Evolutionary conservation across 2,888 invertebrate species (phyloP).

Genomic region (Prosopocoilus inquinatus): DNA sequence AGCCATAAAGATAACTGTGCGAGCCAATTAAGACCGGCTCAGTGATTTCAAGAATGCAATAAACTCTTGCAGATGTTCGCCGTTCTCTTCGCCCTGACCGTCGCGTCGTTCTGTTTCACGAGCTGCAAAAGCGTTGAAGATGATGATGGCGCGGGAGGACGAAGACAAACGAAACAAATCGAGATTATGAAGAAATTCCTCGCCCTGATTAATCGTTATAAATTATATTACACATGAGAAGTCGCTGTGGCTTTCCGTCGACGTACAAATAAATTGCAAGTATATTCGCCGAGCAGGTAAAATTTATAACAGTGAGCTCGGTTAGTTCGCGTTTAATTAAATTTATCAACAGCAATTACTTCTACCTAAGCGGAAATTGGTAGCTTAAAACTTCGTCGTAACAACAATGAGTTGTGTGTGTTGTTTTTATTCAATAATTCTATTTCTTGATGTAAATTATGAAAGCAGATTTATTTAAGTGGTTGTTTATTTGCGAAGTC

Average conservation of each 20-base stretch:
- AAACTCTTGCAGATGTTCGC: too few species aligned
- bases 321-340: slow-evolving; percentile 16
- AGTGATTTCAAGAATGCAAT: too few species aligned
- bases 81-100: too few species aligned
- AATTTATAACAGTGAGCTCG: slow-evolving; percentile 17
- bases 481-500: too few species aligned
- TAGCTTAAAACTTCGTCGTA: too few species aligned
- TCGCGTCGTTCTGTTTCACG: not conserved
- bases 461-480: too few species aligned
- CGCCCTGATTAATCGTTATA: slow-evolving; percentile 23
- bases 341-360: slow-evolving; percentile 5
- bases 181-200: slow-evolving; percentile 20
- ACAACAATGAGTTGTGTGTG: too few species aligned
- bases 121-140: not conserved
- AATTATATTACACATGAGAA: slow-evolving; percentile 18
- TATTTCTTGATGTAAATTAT: too few species aligned
- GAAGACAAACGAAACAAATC: slow-evolving; percentile 6
- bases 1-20: too few species aligned
- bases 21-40: too few species aligned
- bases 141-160: not conserved
- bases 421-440: too few species aligned
- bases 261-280: slow-evolving; percentile 21
- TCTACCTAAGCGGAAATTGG: not conserved
- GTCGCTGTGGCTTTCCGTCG: slow-evolving; percentile 17
- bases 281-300: slow-evolving; percentile 19